phyloP scores from a whole-genome alignment of 2,113 vertebrate genomes.

The Crypturellus undulatus region DNA sequence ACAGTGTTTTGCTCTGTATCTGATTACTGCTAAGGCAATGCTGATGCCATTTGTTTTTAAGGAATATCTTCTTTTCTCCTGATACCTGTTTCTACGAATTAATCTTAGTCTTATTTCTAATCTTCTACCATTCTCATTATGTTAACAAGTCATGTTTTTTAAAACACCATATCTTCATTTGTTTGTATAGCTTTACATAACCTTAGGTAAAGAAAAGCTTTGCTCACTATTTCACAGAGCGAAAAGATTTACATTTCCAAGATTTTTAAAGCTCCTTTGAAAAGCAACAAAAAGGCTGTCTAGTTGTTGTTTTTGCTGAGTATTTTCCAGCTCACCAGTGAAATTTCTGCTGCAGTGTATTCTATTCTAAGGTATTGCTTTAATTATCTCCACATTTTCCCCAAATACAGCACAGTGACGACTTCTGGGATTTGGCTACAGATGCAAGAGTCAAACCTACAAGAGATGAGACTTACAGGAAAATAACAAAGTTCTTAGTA shows the following conservation, averaged over 20 bases:
- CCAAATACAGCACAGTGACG: not conserved
- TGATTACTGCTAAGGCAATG: not conserved
- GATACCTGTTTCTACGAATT: not conserved
- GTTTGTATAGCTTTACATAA: not conserved
- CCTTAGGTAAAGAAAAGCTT: not conserved
- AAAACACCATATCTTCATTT: not conserved
- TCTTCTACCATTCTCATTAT: not conserved
- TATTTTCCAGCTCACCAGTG: not conserved
- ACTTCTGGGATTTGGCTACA: not conserved
- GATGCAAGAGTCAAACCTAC: not conserved
- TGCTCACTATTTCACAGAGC: not conserved
- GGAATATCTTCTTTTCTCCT: not conserved
- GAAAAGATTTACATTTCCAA: not conserved
- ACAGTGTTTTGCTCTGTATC: not conserved
- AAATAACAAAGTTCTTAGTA: slow-evolving; percentile 11
- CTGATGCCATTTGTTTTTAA: not conserved
- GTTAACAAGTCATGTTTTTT: not conserved
- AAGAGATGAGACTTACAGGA: not conserved
- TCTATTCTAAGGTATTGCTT: not conserved
- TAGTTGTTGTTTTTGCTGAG: not conserved
- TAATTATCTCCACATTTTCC: not conserved
- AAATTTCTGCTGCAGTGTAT: not conserved
- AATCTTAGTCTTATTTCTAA: not conserved
- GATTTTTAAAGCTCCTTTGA: not conserved
- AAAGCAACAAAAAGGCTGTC: not conserved